phyloP scores from a whole-genome alignment of 1,140 invertebrate genomes.

The Druon quercuslanigerum region DNA sequence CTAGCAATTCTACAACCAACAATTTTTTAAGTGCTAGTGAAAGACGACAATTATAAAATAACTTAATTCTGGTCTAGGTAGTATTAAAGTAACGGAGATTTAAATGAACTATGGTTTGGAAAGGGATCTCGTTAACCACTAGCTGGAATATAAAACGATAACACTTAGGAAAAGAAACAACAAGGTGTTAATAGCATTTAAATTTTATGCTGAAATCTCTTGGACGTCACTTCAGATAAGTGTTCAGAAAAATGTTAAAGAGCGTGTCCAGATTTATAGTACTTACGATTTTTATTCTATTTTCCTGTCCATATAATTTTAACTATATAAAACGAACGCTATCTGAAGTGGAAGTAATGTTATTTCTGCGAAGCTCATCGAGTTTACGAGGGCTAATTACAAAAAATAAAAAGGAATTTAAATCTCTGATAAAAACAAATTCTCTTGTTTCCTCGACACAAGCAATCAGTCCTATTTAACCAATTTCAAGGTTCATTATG shows the following conservation, averaged over 20 bases:
- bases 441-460: too few species aligned
- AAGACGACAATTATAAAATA: conserved; percentile 3
- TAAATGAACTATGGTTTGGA: too few species aligned
- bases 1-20: background rate
- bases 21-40: background rate
- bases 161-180: too few species aligned
- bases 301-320: conserved; percentile 21
- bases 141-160: too few species aligned
- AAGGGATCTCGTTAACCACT: too few species aligned
- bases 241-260: background rate
- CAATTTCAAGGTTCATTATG: background rate
- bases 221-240: conserved; percentile 18
- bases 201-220: conserved; percentile 8
- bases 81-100: too few species aligned
- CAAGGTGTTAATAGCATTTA: conserved; percentile 16
- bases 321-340: conserved; percentile 1
- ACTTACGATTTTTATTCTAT: background rate
- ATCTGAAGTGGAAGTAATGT: conserved; percentile 11
- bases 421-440: too few species aligned
- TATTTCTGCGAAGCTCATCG: background rate
- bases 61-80: background rate
- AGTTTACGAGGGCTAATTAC: too few species aligned
- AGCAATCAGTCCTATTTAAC: too few species aligned
- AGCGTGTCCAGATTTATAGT: background rate
- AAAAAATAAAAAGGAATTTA: too few species aligned